Conservation (phyloP, 2,113 vertebrate genomes). For the Trochalopteron elliotii region DNA sequence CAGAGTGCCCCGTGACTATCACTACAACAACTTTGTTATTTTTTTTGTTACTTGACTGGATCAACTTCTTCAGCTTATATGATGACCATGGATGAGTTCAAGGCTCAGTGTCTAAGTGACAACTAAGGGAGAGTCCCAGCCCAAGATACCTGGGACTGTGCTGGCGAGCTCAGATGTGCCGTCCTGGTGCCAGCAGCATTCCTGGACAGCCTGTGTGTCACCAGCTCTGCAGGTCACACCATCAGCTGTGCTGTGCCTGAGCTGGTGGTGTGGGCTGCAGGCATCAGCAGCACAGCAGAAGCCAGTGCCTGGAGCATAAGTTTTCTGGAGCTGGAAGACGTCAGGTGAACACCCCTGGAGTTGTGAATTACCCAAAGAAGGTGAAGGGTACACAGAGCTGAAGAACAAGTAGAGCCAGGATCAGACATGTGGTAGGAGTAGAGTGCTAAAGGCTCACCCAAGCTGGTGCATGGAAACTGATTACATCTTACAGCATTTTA, state of each 20-base stretch:
- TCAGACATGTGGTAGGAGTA: accelerated
- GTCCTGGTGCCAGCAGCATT: neutral
- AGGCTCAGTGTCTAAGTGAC: neutral
- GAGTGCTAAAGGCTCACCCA: neutral
- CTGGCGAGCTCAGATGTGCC: neutral
- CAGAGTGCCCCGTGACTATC: neutral
- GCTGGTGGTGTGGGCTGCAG: accelerated
- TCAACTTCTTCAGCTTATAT: neutral
- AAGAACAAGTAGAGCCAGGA: neutral
- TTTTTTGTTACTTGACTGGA: neutral
- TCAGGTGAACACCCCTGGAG: neutral
- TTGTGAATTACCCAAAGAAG: neutral
- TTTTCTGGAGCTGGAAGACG: neutral
- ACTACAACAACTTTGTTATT: neutral
- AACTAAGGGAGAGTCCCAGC: neutral
- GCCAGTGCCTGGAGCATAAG: neutral
- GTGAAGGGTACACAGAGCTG: neutral
- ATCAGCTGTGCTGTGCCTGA: accelerated
- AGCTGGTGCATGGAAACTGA: neutral
- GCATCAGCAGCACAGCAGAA: neutral
- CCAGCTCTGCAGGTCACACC: neutral
- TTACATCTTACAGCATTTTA: neutral
- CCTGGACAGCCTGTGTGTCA: accelerated
- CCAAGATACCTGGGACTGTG: neutral
- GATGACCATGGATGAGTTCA: neutral